Evolutionary conservation across 92 coral and sea anemone genomes (phyloP).

Genomic region (Porites rus): DNA sequence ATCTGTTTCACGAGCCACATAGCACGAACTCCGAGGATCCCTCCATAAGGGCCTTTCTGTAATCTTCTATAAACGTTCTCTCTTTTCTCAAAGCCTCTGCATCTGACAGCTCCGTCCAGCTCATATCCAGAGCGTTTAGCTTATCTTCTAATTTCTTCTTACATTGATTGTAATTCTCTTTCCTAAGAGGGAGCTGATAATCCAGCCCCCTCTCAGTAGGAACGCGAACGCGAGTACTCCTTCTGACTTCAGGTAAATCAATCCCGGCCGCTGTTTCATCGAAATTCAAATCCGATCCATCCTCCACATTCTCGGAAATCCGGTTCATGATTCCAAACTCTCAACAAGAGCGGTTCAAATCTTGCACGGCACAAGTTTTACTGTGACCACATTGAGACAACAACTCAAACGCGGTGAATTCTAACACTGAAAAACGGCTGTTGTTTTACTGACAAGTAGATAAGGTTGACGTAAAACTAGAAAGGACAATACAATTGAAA

Average conservation of each 20-base stretch:
- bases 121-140: conserved; percentile 39
- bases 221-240: too few species aligned
- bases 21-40: conserved; percentile 40
- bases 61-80: conserved; percentile 42
- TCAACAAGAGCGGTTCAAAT: background rate
- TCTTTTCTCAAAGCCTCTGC: conserved; percentile 38
- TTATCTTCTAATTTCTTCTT: conserved; percentile 31
- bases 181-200: conserved; percentile 8
- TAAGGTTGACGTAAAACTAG: too few species aligned
- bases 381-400: too few species aligned
- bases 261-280: background rate
- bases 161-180: conserved; percentile 20
- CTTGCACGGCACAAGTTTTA: background rate
- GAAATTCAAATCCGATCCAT: too few species aligned
- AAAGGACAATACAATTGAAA: too few species aligned
- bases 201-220: conserved; percentile 27
- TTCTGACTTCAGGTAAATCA: too few species aligned
- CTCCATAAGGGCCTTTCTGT: conserved; percentile 37
- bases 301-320: background rate
- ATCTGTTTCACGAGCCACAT: conserved; percentile 14
- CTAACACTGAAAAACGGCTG: too few species aligned
- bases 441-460: too few species aligned
- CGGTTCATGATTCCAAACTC: background rate
- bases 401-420: too few species aligned
- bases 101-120: conserved; percentile 51